phyloP scores from a whole-genome alignment of 2,888 invertebrate genomes.

The Megaustenia siamemsis region DNA sequence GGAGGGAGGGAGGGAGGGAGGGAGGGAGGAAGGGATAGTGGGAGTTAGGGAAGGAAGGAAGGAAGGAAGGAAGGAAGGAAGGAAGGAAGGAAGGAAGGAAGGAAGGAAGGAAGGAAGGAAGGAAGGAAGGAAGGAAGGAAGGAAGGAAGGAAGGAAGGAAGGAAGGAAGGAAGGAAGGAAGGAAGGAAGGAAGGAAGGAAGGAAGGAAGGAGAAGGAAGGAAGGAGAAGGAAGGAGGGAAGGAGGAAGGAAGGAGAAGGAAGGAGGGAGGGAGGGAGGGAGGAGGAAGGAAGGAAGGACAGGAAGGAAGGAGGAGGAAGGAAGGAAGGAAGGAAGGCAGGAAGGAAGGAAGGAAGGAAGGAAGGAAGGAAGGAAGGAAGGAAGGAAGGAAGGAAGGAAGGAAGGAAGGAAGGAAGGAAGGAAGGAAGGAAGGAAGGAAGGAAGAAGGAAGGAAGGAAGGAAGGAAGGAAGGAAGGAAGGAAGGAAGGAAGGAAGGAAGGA shows the following conservation, averaged over 20 bases:
- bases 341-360: not conserved
- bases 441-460: not conserved
- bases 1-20: not conserved
- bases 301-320: slow-evolving; percentile 13
- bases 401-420: not conserved
- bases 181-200: not conserved
- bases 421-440: not conserved
- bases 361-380: not conserved
- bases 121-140: too few species aligned
- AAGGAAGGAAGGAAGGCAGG: not conserved
- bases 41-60: too few species aligned
- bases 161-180: too few species aligned
- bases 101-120: too few species aligned
- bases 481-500: slow-evolving; percentile 13
- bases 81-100: not conserved
- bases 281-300: slow-evolving; percentile 26
- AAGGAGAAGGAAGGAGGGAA: slow-evolving; percentile 19
- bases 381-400: not conserved
- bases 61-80: not conserved
- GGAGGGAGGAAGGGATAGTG: not conserved
- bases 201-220: not conserved
- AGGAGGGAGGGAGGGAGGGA: slow-evolving; percentile 28
- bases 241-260: slow-evolving; percentile 8
- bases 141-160: too few species aligned
- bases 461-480: not conserved